Conservation (phyloP, 2,797 vertebrate species). For the Lagodon rhomboides region DNA sequence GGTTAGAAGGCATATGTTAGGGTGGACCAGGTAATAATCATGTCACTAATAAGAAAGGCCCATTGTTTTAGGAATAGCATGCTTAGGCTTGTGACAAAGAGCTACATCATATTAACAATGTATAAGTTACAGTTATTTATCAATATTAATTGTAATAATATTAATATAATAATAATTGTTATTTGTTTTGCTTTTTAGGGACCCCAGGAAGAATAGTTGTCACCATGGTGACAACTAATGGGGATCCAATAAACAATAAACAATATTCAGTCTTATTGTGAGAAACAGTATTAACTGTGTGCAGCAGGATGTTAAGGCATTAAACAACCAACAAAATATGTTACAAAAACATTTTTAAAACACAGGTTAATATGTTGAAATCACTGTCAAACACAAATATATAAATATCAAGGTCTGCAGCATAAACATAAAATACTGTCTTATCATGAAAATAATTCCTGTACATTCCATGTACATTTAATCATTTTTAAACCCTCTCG, state of each 20-base stretch:
- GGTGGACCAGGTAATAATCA: neutral
- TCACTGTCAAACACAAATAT: neutral
- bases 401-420: neutral
- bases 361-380: neutral
- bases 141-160: no score
- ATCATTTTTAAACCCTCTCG: neutral
- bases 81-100: neutral
- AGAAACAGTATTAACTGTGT: neutral
- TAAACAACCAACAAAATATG: neutral
- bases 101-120: neutral
- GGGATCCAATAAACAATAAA: no score
- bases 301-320: neutral
- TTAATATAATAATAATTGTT: no score
- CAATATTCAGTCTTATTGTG: neutral
- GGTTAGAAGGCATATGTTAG: constrained; percentile 36
- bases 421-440: neutral
- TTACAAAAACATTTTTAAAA: neutral
- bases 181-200: no score
- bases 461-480: neutral
- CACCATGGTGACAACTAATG: no score
- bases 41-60: neutral
- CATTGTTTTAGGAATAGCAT: neutral
- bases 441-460: neutral
- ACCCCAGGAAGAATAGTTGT: no score
- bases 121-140: neutral